phyloP scores from a whole-genome alignment of 2,113 vertebrate species.

The Eudyptes chrysolophus region DNA sequence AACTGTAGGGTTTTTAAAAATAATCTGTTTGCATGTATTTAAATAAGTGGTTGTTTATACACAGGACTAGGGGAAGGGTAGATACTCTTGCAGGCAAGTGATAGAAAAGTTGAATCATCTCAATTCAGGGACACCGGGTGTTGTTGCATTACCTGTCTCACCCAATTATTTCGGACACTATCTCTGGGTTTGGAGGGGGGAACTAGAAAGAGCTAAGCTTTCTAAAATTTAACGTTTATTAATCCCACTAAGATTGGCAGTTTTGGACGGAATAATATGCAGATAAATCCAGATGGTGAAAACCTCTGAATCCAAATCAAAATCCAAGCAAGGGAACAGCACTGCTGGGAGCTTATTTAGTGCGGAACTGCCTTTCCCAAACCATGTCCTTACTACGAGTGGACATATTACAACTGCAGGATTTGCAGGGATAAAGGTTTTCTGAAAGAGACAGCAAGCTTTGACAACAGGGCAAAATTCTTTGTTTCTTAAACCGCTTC shows the following conservation, averaged over 20 bases:
- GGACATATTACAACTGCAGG: not conserved
- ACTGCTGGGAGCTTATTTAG: not conserved
- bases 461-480: not conserved
- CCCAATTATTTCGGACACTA: not conserved
- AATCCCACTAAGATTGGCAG: not conserved
- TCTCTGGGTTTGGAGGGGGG: not conserved
- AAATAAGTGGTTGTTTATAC: not conserved
- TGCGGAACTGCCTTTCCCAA: not conserved
- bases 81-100: not conserved
- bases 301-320: not conserved
- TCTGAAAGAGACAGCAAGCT: not conserved
- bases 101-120: not conserved
- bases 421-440: not conserved
- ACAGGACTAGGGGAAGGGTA: not conserved
- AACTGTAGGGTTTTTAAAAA: not conserved
- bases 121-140: not conserved
- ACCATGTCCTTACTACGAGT: not conserved
- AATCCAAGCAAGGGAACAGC: not conserved
- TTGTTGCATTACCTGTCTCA: not conserved
- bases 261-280: not conserved
- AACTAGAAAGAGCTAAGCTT: not conserved
- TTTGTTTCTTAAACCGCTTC: not conserved
- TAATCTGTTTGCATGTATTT: not conserved
- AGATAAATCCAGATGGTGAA: not conserved
- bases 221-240: not conserved